These are phyloP conservation scores for Phaenicophaeus curvirostris DNA, from an alignment of 2,797 vertebrate genomes.

Conservation along the genomic window DNA sequence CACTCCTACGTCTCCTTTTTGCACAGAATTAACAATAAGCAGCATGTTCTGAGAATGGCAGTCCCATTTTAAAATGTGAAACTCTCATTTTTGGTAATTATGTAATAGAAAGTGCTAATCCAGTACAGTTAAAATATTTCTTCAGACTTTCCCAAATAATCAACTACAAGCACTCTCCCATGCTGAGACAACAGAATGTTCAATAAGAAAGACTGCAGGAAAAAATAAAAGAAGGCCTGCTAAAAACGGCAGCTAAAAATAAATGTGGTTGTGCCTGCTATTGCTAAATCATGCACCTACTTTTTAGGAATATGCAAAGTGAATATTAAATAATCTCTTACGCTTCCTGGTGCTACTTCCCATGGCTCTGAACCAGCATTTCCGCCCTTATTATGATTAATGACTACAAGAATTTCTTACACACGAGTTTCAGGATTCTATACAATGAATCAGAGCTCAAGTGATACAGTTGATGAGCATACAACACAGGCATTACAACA, in stretches of 20 bases:
- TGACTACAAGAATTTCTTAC: constrained; percentile 10
- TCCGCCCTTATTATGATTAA: background rate
- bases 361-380: constrained; percentile 26
- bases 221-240: background rate
- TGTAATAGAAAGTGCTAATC: background rate
- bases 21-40: background rate
- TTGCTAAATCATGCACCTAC: background rate
- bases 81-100: background rate
- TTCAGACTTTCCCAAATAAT: background rate
- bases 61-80: background rate
- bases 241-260: background rate
- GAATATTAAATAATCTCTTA: constrained; percentile 13
- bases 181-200: background rate
- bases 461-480: constrained; percentile 1
- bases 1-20: background rate
- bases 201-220: background rate
- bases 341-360: constrained; percentile 31
- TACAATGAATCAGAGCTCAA: constrained; percentile 57
- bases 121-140: background rate
- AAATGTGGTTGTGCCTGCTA: background rate
- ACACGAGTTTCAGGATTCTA: background rate
- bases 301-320: constrained; percentile 64
- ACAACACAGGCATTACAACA: constrained; percentile 44
- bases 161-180: background rate
- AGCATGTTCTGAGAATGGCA: background rate